Evolutionary conservation across 1,140 invertebrate species (phyloP), one percentile per base, ranked within the genome.

Genomic region (Neomicropteryx cornuta): DNA sequence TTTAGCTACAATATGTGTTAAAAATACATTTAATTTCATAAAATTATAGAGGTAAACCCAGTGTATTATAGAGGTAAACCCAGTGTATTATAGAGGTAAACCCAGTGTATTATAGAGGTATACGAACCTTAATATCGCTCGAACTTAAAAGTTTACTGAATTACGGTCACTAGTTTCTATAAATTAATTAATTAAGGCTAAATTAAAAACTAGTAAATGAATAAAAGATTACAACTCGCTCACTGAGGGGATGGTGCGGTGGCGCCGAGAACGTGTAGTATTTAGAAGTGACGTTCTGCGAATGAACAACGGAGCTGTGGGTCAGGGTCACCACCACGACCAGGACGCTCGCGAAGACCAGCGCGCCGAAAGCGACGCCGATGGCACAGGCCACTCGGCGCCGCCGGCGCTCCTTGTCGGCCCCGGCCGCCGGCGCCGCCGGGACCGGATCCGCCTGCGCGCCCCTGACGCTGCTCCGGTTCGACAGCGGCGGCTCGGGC

Each of bases 321-420:
- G 79, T 82, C 44, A 83, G 66, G 22, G 79, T 82, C 45, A 83
- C 68, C 46, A 82, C 71, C 48, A 83, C 77, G 43, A 76, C 76
- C 28, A 82, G 71, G 18, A 82, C 67, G 35, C 77, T 76, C 21
- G 77, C 73, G 41, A 73, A 66, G 28, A 78, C 69, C 43, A 83
- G 61, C 49, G 78, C 77, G 50, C 81, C 55, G 58, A 81, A 80
- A 13, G 76, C 79, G 3, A 69, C 75, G 28, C 80, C 65, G 14
- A 81, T 70, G 38, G 77, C 71, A 45, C 72, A 72, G 21, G 79
- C 75, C 46, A 77, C 73, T 38, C 71, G 69, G 24, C 72, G 71
- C 34, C 77, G 66, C 22, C 77, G 68, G n/a, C 73, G 68, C 36
- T 77, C 72, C 41, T 68, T 68, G 38, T 57, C 49, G 38, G 51